These are phyloP conservation scores for Drosophila leontia DNA, from an alignment of 1,140 invertebrate genomes.

Conservation along the genomic window DNA sequence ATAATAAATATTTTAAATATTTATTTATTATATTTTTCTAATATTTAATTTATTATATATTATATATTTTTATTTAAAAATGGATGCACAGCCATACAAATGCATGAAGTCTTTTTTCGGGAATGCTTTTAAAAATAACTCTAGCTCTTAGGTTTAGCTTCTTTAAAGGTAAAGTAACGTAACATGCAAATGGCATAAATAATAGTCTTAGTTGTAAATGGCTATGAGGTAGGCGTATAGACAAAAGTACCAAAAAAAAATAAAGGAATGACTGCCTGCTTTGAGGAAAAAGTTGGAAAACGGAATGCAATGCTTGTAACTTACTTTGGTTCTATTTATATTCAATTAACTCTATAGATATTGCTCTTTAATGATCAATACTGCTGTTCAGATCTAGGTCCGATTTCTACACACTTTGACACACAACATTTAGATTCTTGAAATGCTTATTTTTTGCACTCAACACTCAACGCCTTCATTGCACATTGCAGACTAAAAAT, in stretches of 20 bases:
- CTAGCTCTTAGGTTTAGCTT: conserved; percentile 38
- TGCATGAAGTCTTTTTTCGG: conserved; percentile 2
- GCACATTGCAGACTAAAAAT: conserved; percentile 64
- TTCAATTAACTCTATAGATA: conserved; percentile 2
- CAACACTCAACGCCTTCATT: conserved; percentile 43
- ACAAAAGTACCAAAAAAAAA: conserved; percentile 65
- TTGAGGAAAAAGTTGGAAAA: conserved; percentile 8
- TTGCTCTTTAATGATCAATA: background rate
- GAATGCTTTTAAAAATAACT: conserved; percentile 45
- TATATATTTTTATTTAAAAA: conserved; percentile 7
- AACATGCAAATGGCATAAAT: conserved; percentile 57
- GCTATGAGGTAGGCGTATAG: conserved; percentile 57
- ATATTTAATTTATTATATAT: background rate
- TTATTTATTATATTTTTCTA: background rate
- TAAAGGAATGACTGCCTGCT: conserved; percentile 18
- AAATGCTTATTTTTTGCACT: conserved; percentile 33
- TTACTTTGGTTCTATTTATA: conserved; percentile 31
- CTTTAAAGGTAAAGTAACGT: conserved; percentile 22
- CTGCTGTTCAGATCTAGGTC: conserved; percentile 4
- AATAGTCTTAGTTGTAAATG: conserved; percentile 52
- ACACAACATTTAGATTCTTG: conserved; percentile 24
- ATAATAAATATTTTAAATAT: background rate
- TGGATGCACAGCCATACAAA: conserved; percentile 60
- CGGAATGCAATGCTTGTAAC: conserved; percentile 25
- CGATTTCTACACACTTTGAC: conserved; percentile 26